Evolutionary conservation across 1,140 invertebrate genomes (phyloP), one percentile per base, ranked within the genome.

Genomic region (Chymomyza costata): DNA sequence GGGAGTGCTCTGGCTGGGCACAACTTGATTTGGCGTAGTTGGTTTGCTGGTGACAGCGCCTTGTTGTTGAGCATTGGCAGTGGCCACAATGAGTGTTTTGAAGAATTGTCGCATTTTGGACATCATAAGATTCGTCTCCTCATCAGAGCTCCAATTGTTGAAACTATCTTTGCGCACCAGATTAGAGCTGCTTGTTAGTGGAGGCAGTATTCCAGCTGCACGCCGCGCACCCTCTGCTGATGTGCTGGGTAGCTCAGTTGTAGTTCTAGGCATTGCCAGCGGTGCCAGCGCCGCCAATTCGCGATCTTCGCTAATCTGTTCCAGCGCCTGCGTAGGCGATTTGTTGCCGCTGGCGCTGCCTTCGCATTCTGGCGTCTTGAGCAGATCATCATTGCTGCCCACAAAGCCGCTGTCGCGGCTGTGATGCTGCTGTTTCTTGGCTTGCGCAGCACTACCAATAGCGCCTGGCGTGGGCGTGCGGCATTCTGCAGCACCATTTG

Each of bases 41-140:
- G 80, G 64, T 37, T 82, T 82, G 64, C 85, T 73, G 43, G 65
- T 21, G 19, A 34, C 44, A 18, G 21, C 17, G 6, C 19, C 13
- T 39, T 82, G 76, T 58, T 86, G 86, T 59, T 85, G 87, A 0
- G 89, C 88, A 70, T 90, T 91, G 3, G 89, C 88, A 0, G 89
- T 88, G 31, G 90, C 88, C 1, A 90, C 92, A 1, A 95, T 90
- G 88, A 95, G 92, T 15, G 93, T 94, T 84, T 95, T 95, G 84
- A 96, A 95, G 82, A 96, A 95, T 61, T 95, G 93, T 2, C 94
- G 87, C 93, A 96, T 95, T 87, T 95, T 96, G 6, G 92, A 94
- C 94, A 97, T 96, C 94, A 97, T 96, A 6, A 96, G 85, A 84
- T 97, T 97, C 0, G 95, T 96, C 86, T 96, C 95, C 82, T 96